Evolutionary conservation across 2,888 invertebrate species (phyloP).

Genomic region (Heliothis peltigera): DNA sequence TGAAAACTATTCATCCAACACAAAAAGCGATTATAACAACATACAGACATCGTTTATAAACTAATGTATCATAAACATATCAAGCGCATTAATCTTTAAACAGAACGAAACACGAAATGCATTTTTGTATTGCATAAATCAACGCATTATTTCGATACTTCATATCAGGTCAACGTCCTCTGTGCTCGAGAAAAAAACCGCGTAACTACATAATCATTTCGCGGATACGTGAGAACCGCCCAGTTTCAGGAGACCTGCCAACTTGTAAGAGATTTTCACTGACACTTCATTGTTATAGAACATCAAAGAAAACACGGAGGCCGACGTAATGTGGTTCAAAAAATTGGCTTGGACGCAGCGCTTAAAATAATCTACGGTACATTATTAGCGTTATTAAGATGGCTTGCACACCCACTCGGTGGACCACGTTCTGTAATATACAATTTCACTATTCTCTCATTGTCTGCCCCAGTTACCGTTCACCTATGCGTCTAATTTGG

Average conservation of each 20-base stretch:
- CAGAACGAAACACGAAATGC: conserved; percentile 57
- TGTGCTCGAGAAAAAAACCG: conserved; percentile 47
- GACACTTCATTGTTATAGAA: conserved; percentile 40
- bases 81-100: conserved; percentile 39
- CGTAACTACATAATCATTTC: conserved; percentile 59
- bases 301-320: conserved; percentile 50
- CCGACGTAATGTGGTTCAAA: conserved; percentile 58
- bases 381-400: conserved; percentile 73
- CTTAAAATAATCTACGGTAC: conserved; percentile 71
- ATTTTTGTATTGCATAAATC: conserved; percentile 66
- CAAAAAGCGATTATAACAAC: conserved; percentile 25
- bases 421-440: conserved; percentile 65
- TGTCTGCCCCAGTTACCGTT: conserved; percentile 66
- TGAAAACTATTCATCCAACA: conserved; percentile 5
- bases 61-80: conserved; percentile 39
- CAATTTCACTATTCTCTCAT: conserved; percentile 66
- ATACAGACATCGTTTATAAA: conserved; percentile 31
- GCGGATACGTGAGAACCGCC: conserved; percentile 54
- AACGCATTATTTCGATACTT: conserved; percentile 60
- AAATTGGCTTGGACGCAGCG: conserved; percentile 69
- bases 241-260: conserved; percentile 58
- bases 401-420: conserved; percentile 65
- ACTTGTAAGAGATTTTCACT: conserved; percentile 32
- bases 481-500: conserved; percentile 67
- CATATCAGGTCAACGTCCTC: conserved; percentile 68